These are phyloP conservation scores for Nomada ferruginata DNA, from an alignment of 2,888 invertebrate species.

Conservation along the genomic window DNA sequence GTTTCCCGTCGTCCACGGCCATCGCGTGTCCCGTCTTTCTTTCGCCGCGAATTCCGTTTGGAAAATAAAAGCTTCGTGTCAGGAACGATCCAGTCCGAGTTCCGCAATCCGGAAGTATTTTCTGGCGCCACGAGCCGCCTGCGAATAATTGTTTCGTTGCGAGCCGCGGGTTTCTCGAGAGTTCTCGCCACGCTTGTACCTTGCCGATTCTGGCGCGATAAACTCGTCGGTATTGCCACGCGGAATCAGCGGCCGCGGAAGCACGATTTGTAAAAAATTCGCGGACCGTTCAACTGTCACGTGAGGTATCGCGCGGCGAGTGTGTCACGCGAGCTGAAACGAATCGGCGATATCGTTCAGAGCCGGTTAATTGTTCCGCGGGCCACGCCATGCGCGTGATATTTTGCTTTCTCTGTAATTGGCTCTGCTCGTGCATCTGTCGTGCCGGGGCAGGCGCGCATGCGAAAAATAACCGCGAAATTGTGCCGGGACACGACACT, in stretches of 20 bases:
- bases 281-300: slow-evolving; percentile 51
- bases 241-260: slow-evolving; percentile 51
- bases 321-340: slow-evolving; percentile 66
- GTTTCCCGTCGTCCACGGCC: background rate
- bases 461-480: slow-evolving; percentile 62
- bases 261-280: slow-evolving; percentile 60
- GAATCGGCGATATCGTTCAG: slow-evolving; percentile 60
- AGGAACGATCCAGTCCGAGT: slow-evolving; percentile 1
- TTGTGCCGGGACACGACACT: slow-evolving; percentile 49
- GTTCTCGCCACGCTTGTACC: slow-evolving; percentile 33
- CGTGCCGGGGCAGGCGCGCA: slow-evolving; percentile 5
- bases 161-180: background rate
- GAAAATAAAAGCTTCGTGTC: slow-evolving; percentile 3
- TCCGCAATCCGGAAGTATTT: background rate
- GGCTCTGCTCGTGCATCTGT: slow-evolving; percentile 11
- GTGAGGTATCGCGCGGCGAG: slow-evolving; percentile 34
- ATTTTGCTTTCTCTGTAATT: slow-evolving; percentile 43
- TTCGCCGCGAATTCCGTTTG: slow-evolving; percentile 7
- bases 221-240: background rate
- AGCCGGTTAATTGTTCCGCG: slow-evolving; percentile 60
- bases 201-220: slow-evolving; percentile 41
- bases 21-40: slow-evolving; percentile 24
- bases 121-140: background rate
- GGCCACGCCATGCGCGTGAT: slow-evolving; percentile 37
- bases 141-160: too few species aligned